phyloP scores from a whole-genome alignment of 2,797 vertebrate genomes.

The Liasis olivaceus region DNA sequence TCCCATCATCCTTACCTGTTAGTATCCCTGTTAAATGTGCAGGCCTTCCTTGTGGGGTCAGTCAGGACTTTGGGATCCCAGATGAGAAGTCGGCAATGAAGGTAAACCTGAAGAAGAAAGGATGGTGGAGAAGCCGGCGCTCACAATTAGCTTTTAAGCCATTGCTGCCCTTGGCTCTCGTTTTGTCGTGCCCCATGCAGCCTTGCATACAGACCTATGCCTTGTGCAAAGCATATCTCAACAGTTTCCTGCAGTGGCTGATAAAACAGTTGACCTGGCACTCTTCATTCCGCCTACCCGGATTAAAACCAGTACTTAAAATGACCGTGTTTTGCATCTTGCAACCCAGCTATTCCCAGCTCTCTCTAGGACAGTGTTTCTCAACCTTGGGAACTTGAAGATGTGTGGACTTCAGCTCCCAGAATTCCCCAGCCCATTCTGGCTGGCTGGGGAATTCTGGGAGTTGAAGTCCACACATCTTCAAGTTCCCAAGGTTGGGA shows the following conservation, averaged over 20 bases:
- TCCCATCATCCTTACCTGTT: slow-evolving; percentile 59
- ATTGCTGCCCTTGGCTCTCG: too few species aligned
- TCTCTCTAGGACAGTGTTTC: too few species aligned
- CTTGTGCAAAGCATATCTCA: not conserved
- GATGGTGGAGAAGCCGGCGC: not conserved
- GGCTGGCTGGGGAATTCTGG: too few species aligned
- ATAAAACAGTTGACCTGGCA: not conserved
- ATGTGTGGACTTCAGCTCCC: too few species aligned
- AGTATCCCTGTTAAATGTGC: slow-evolving; percentile 67
- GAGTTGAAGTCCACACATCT: too few species aligned
- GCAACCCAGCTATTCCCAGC: too few species aligned
- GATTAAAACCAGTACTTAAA: not conserved
- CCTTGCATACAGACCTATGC: not conserved
- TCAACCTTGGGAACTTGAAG: too few species aligned
- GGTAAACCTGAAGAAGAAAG: slow-evolving; percentile 68
- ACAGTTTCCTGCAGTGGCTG: not conserved
- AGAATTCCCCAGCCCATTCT: too few species aligned
- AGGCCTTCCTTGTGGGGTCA: slow-evolving; percentile 71
- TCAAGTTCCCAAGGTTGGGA: too few species aligned
- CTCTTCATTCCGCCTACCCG: not conserved
- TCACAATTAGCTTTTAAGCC: not conserved
- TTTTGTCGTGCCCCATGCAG: not conserved
- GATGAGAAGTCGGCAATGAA: slow-evolving; percentile 69
- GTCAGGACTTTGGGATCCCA: slow-evolving; percentile 69
- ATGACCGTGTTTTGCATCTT: too few species aligned